Evolutionary conservation across 2,888 invertebrate genomes (phyloP), one percentile per base, ranked within the genome.

Genomic region (Halictus ligatus): DNA sequence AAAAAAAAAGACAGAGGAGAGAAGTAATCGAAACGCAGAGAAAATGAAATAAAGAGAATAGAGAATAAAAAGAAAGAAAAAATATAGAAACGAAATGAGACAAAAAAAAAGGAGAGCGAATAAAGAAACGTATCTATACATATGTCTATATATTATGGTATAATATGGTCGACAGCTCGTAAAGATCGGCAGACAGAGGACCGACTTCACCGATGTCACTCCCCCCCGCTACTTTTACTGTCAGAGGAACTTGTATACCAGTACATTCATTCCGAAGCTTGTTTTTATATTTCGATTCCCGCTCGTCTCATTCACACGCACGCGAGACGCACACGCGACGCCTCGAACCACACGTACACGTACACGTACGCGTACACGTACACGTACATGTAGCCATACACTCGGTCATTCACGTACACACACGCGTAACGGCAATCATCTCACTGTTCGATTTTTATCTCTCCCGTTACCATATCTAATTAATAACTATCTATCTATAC

Each of bases 191-290:
- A 79, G 93, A 94, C 92, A 92, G 92, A 92, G 92, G 91, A 91
- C 88, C 88, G 85, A 89, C 84, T 54, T 54, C 88, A 88, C 91
- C 92, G 86, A 89, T 87, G 88, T 93, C 92, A 89, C 92, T 93
- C 90, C 88, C 89, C 92, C 92, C 92, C 91, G 92, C 92, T 93
- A 92, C 90, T 92, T 91, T 93, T 93, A 94, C 94, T 93, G 94
- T 94, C 93, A 93, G 96, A 97, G 97, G 97, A 97, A 97, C 97
- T 97, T 97, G 97, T 97, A 97, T 97, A 97, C 97, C 97, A 97
- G 93, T 93, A 92, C 92, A 94, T 94, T 90, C 92, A 92, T 92
- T 92, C 88, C 89, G 83, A 69, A 40, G 83, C 78, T 80, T 91
- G 81, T 76, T 85, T 72, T 76, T 84, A 76, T 88, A 80, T 88